These are phyloP conservation scores for Gastracanthus pulcherrimus DNA, from an alignment of 2,888 invertebrate genomes.

Conservation along the genomic window DNA sequence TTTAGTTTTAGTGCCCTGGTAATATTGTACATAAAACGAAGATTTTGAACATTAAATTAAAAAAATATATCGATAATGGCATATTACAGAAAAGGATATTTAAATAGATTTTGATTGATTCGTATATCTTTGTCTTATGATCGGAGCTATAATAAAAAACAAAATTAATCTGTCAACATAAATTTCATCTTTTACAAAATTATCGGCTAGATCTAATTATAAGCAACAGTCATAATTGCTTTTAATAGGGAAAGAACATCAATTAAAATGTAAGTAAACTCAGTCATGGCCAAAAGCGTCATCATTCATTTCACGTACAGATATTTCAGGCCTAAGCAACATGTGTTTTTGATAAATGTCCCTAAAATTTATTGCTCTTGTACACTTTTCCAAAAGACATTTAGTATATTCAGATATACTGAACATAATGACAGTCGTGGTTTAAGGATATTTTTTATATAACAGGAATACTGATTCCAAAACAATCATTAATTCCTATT, in stretches of 20 bases:
- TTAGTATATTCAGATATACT: not conserved
- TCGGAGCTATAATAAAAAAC: too few relatives aligned
- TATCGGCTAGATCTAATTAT: too few relatives aligned
- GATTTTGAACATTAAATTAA: too few relatives aligned
- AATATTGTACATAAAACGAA: too few relatives aligned
- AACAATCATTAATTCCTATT: too few relatives aligned
- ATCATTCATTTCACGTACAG: conserved; percentile 23
- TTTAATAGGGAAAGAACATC: not conserved
- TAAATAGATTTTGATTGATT: too few relatives aligned
- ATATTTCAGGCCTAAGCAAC: conserved; percentile 40
- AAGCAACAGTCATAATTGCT: not conserved
- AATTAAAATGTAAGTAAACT: conserved; percentile 9
- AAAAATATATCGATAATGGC: too few relatives aligned
- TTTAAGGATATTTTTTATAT: conserved; percentile 36
- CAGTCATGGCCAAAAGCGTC: conserved; percentile 20
- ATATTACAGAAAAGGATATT: too few relatives aligned
- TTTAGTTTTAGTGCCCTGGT: too few relatives aligned
- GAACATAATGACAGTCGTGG: conserved; percentile 29
- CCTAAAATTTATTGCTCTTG: conserved; percentile 43
- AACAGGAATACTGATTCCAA: not conserved
- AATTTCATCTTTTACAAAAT: too few relatives aligned
- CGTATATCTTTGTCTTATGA: too few relatives aligned
- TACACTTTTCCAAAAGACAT: conserved; percentile 36
- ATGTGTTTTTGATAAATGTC: conserved; percentile 51
- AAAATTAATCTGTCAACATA: too few relatives aligned